Conservation (phyloP, 2,888 invertebrate species). For the Erannis defoliaria region DNA sequence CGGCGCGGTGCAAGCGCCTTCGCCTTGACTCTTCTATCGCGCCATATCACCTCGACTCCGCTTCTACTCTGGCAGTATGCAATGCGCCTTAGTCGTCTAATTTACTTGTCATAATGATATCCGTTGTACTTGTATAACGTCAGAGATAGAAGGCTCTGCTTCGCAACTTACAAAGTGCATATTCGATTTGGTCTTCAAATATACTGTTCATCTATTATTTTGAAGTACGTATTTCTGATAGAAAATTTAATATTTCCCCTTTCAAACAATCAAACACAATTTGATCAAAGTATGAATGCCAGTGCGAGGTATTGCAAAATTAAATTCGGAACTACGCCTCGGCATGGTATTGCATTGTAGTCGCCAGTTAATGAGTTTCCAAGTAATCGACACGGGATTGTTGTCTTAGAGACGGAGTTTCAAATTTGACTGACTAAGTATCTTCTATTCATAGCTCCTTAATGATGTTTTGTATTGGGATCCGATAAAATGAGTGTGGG, state of each 20-base stretch:
- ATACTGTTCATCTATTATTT: no score
- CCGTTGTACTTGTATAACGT: no score
- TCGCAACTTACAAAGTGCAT: no score
- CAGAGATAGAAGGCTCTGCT: no score
- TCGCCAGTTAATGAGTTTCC: constrained; percentile 17
- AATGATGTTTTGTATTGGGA: constrained; percentile 9
- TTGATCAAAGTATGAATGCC: neutral
- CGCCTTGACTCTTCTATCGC: no score
- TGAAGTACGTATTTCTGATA: constrained; percentile 4
- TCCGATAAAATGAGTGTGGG: neutral
- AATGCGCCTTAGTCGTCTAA: no score
- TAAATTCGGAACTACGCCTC: constrained; percentile 1
- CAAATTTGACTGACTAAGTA: neutral
- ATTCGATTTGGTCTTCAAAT: no score
- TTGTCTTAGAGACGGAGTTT: constrained; percentile 16
- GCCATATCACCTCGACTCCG: no score
- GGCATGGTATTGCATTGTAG: constrained; percentile 9
- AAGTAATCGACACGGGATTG: constrained; percentile 26
- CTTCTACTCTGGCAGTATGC: no score
- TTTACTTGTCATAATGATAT: no score
- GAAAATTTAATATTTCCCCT: neutral
- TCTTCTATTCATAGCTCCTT: constrained; percentile 3
- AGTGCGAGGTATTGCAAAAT: neutral
- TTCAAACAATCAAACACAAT: constrained; percentile 1
- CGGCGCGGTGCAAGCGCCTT: no score